phyloP scores from a whole-genome alignment of 2,888 invertebrate species.

The Drosophila conformis region DNA sequence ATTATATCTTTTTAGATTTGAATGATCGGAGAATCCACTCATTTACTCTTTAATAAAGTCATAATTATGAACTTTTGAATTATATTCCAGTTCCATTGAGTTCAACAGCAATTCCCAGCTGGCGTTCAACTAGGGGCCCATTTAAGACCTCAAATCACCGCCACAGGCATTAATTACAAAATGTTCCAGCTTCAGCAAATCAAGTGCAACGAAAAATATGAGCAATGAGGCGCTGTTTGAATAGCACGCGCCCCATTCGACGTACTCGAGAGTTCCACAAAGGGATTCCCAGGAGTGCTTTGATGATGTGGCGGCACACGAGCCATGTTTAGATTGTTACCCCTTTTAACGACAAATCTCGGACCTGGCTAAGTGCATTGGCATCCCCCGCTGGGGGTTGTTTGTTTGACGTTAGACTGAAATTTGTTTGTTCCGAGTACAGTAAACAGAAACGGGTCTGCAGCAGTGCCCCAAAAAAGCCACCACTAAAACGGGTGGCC shows the following conservation, averaged over 20 bases:
- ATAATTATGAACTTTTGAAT: not conserved
- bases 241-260: slow-evolving; percentile 12
- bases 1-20: not conserved
- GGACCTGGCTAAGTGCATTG: slow-evolving; percentile 65
- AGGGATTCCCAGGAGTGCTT: slow-evolving; percentile 47
- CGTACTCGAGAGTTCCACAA: slow-evolving; percentile 20
- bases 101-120: slow-evolving; percentile 9
- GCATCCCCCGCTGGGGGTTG: slow-evolving; percentile 60
- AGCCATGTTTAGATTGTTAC: slow-evolving; percentile 23
- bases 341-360: slow-evolving; percentile 44
- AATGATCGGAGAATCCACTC: accelerated
- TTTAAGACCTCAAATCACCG: slow-evolving; percentile 38
- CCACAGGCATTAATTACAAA: slow-evolving; percentile 48
- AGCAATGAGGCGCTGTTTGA: slow-evolving; percentile 12
- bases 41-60: not conserved
- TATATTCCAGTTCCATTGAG: not conserved
- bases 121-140: slow-evolving; percentile 13
- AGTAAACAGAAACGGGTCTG: slow-evolving; percentile 54
- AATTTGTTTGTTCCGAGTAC: slow-evolving; percentile 69
- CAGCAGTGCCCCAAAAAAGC: slow-evolving; percentile 2
- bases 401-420: slow-evolving; percentile 37
- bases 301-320: slow-evolving; percentile 49
- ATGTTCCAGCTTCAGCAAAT: slow-evolving; percentile 34
- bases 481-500: slow-evolving; percentile 43
- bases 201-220: slow-evolving; percentile 36